Percentiles rank a stretch among this genome's conserved stretches.
Conservation (phyloP, 2,888 invertebrate species). For the Boloria euphrosyne region DNA sequence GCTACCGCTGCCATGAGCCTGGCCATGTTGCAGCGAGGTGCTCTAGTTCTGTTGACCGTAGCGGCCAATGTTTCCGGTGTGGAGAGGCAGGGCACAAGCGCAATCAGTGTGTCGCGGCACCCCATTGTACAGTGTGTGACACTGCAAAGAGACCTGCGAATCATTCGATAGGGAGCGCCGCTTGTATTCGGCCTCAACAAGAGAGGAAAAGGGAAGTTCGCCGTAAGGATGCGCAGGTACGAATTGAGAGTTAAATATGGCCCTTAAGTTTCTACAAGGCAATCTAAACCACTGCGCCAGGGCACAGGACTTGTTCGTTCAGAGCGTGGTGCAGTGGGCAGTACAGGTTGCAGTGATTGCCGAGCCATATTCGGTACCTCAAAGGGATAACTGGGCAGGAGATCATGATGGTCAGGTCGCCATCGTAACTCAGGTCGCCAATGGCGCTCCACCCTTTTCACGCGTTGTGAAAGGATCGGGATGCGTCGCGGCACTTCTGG, state of each 20-base stretch:
- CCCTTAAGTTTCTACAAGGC: no score
- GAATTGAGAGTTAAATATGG: no score
- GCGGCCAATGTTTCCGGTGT: not conserved
- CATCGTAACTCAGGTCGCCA: not conserved
- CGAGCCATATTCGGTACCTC: slow-evolving; percentile 3
- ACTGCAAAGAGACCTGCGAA: no score
- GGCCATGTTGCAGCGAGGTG: not conserved
- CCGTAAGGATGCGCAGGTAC: no score
- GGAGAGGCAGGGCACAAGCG: not conserved
- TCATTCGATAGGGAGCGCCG: no score
- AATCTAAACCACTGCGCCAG: slow-evolving; percentile 5
- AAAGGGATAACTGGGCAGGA: not conserved
- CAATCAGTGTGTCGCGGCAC: not conserved
- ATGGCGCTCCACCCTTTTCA: not conserved
- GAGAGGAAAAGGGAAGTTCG: no score
- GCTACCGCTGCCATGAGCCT: not conserved
- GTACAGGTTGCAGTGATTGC: not conserved
- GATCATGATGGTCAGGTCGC: not conserved
- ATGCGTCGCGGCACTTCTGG: not conserved
- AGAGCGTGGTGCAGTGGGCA: not conserved
- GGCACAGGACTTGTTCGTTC: slow-evolving; percentile 4
- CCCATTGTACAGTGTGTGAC: no score
- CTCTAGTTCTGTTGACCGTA: not conserved
- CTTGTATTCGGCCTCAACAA: not conserved
- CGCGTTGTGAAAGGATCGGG: not conserved